phyloP scores from a whole-genome alignment of 2,888 invertebrate genomes.

The Tetropium fuscum region DNA sequence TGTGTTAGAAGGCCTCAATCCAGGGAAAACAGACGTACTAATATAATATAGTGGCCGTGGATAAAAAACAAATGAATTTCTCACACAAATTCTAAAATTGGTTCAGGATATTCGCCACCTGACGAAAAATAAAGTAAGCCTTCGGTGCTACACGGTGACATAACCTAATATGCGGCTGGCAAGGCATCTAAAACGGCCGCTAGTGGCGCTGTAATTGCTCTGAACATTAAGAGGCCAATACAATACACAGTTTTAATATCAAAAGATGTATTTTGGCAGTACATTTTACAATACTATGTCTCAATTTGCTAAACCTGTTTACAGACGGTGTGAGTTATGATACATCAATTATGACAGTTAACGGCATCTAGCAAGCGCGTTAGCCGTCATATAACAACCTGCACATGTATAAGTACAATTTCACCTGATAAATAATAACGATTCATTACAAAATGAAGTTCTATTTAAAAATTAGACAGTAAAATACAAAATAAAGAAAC shows the following conservation, averaged over 20 bases:
- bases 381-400: background rate
- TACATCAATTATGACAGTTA: background rate
- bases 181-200: too few species aligned
- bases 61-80: too few species aligned
- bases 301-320: constrained; percentile 4
- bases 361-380: background rate
- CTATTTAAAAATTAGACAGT: constrained; percentile 3
- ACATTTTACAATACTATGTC: constrained; percentile 14
- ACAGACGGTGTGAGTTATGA: background rate
- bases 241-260: constrained; percentile 3
- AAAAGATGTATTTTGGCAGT: constrained; percentile 28
- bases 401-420: constrained; percentile 9
- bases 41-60: too few species aligned
- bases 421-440: constrained; percentile 3
- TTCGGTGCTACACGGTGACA: too few species aligned
- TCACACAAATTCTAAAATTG: too few species aligned
- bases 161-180: too few species aligned
- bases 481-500: constrained; percentile 14
- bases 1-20: too few species aligned
- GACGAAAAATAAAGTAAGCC: too few species aligned
- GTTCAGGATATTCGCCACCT: too few species aligned
- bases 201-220: too few species aligned
- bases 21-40: too few species aligned
- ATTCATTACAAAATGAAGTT: constrained; percentile 12
- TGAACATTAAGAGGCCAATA: too few species aligned